Evolutionary conservation across 2,888 invertebrate genomes (phyloP).

Genomic region (Adelognathus sp.): DNA sequence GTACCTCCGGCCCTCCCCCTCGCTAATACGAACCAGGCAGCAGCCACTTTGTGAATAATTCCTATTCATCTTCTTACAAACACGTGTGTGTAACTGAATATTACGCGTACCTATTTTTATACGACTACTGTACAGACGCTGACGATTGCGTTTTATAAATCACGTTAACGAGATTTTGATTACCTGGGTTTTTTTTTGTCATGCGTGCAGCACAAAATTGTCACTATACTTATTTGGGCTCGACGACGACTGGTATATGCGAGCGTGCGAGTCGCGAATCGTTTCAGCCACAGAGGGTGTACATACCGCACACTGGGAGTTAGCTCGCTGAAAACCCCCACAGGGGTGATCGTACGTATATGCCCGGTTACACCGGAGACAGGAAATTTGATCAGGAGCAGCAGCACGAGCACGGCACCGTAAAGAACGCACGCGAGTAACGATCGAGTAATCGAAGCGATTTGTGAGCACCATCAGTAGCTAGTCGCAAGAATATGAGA

Average conservation of each 20-base stretch:
- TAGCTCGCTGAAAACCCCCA: constrained; percentile 48
- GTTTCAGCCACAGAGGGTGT: constrained; percentile 31
- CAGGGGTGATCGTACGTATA: constrained; percentile 33
- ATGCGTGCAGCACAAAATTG: constrained; percentile 70
- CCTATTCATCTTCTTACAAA: constrained; percentile 30
- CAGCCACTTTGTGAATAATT: constrained; percentile 49
- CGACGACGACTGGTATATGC: constrained; percentile 34
- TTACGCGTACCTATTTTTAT: constrained; percentile 4
- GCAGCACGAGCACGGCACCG: constrained; percentile 39
- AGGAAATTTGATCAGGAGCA: constrained; percentile 38
- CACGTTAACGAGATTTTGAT: constrained; percentile 80
- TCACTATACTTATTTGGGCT: constrained; percentile 72
- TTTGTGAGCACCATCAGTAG: constrained; percentile 44
- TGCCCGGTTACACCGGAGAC: constrained; percentile 25
- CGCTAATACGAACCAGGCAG: constrained; percentile 10
- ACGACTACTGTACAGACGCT: constrained; percentile 22
- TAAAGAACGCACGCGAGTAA: constrained; percentile 52
- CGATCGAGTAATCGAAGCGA: constrained; percentile 57
- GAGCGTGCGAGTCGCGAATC: constrained; percentile 22
- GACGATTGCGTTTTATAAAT: constrained; percentile 76
- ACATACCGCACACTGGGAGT: constrained; percentile 45
- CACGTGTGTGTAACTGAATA: not conserved
- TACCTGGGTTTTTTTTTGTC: constrained; percentile 63
- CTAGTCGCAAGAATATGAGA: constrained; percentile 3
- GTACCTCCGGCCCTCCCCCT: constrained; percentile 1